These are phyloP conservation scores for Pedetes capensis DNA, from an alignment of 2,113 vertebrate genomes.

Conservation along the genomic window DNA sequence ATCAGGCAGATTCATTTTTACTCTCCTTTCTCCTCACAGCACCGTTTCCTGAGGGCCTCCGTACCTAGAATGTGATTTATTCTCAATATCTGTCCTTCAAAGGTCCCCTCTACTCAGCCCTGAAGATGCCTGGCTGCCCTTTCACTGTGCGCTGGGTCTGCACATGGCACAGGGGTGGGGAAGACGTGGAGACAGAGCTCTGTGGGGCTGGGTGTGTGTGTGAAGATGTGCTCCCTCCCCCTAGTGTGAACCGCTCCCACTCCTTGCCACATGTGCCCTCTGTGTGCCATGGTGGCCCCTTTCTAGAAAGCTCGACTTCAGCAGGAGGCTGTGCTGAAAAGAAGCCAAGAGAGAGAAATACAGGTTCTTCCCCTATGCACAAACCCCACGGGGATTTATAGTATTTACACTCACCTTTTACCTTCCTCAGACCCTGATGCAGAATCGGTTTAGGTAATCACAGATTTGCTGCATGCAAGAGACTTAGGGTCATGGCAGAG, in stretches of 20 bases:
- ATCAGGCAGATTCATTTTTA: neutral
- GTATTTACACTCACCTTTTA: neutral
- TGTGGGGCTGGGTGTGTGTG: no score
- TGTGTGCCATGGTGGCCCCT: fast-evolving
- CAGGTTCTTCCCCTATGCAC: neutral
- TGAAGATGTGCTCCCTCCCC: neutral
- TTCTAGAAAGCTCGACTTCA: neutral
- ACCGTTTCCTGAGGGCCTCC: neutral
- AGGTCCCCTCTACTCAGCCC: neutral
- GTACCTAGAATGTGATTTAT: neutral
- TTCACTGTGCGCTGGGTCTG: neutral
- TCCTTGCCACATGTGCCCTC: no score
- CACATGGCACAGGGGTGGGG: neutral
- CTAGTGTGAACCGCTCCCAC: neutral
- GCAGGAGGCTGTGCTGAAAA: neutral
- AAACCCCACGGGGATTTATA: neutral
- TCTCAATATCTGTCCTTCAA: slow-evolving; percentile 13
- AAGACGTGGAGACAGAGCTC: neutral
- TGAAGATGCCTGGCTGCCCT: neutral
- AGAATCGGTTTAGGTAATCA: neutral
- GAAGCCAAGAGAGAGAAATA: neutral
- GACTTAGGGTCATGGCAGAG: neutral
- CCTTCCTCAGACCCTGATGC: neutral
- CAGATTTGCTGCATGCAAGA: neutral
- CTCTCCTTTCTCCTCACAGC: neutral